phyloP scores from a whole-genome alignment of 2,797 vertebrate genomes.

The Pseudomugil gertrudae region DNA sequence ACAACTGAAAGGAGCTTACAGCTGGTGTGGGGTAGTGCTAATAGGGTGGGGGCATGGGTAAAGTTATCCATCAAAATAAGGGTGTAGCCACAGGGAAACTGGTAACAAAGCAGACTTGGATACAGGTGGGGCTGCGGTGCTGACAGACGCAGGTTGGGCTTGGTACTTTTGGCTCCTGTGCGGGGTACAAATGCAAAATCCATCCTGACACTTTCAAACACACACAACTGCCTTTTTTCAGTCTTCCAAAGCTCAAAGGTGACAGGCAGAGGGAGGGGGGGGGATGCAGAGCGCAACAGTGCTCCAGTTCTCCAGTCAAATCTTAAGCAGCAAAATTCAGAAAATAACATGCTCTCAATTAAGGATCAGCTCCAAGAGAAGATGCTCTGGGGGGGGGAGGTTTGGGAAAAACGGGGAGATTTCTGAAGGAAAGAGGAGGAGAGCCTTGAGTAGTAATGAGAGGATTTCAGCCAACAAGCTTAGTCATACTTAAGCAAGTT shows the following conservation, averaged over 20 bases:
- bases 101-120: slow-evolving; percentile 38
- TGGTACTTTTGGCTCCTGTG: slow-evolving; percentile 47
- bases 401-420: slow-evolving; percentile 46
- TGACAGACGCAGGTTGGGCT: slow-evolving; percentile 57
- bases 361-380: slow-evolving; percentile 58
- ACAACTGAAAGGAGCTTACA: slow-evolving; percentile 19
- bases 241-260: slow-evolving; percentile 49
- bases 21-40: slow-evolving; percentile 51
- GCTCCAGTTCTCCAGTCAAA: slow-evolving; percentile 70
- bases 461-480: slow-evolving; percentile 70
- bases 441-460: slow-evolving; percentile 42
- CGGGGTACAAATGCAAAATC: slow-evolving; percentile 37
- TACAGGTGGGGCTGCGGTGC: slow-evolving; percentile 48
- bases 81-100: slow-evolving; percentile 62
- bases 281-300: slow-evolving; percentile 40
- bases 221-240: slow-evolving; percentile 12
- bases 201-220: slow-evolving; percentile 17
- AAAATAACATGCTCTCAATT: slow-evolving; percentile 65
- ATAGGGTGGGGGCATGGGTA: slow-evolving; percentile 44
- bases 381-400: slow-evolving; percentile 39
- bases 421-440: slow-evolving; percentile 43
- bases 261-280: slow-evolving; percentile 17
- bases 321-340: slow-evolving; percentile 63
- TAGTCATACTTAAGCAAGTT: slow-evolving; percentile 64
- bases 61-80: slow-evolving; percentile 50